Evolutionary conservation across 2,888 invertebrate species (phyloP), one percentile per base, ranked within the genome.

Genomic region (Cephus pulcher): DNA sequence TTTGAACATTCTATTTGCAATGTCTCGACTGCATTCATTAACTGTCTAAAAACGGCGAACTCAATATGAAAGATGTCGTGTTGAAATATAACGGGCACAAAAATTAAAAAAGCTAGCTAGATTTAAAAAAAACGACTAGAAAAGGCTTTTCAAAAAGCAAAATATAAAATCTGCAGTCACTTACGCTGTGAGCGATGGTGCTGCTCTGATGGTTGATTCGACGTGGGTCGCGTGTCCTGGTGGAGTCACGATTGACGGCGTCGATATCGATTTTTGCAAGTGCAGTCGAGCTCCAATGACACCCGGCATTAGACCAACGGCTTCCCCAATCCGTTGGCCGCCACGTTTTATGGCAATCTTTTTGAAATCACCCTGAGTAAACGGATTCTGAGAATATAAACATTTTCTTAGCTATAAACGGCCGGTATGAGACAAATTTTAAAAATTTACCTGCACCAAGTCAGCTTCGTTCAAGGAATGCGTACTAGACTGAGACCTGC

Each of bases 401-500:
- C 4, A 40, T 40, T 40, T 40, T 40, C 37, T 15, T 40, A 40
- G 15, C 37, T 40, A 40, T 4, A 4, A 40, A 12, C 37, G 37
- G 15, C 4, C 4, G 34, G 37, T 79, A 75, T 71, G 30, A 76
- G 76, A 78, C 76, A 71, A 70, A 70, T 75, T 37, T 73, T 69
- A 75, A 89, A 73, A 92, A 91, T 32, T 93, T 90, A 96, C 96
- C 92, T 96, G 96, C 83, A 89, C 85, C 82, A 97, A 93, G 92
- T 97, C 97, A 83, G 96, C 97, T 90, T 97, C 97, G 88, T 97
- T 97, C 81, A 97, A 93, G 0, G 97, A 97, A 91, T 97, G 97
- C 3, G 97, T 97, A 73, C 94, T 94, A 79, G 94, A 88, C 82
- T 91, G 91, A 12, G 91, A 90, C 79, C 91, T 88, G 81, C 89